Evolutionary conservation across 2,888 invertebrate species (phyloP).

Genomic region (Parnassius mnemosyne): DNA sequence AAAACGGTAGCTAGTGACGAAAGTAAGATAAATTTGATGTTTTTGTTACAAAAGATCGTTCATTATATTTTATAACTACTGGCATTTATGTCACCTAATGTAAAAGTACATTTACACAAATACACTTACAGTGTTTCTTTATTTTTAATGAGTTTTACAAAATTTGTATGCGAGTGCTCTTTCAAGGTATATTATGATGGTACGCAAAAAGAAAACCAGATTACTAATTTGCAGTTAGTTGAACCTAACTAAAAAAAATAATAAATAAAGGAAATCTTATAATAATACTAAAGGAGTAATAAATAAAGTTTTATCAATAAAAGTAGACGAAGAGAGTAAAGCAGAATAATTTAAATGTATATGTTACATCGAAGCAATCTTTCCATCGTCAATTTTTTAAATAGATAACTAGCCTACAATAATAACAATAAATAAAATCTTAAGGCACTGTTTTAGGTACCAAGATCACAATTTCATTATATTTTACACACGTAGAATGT

Average conservation of each 20-base stretch:
- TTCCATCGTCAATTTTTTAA: constrained; percentile 64
- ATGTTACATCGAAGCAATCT: constrained; percentile 59
- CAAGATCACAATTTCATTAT: constrained; percentile 75
- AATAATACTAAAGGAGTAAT: constrained; percentile 48
- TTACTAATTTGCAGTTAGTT: constrained; percentile 5
- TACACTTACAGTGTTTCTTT: constrained; percentile 1
- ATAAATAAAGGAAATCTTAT: constrained; percentile 45
- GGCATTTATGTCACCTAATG: constrained; percentile 17
- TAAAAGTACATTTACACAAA: constrained; percentile 6
- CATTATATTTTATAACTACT: constrained; percentile 13
- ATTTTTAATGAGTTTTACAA: constrained; percentile 1
- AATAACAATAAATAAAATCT: constrained; percentile 78
- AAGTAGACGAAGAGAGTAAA: constrained; percentile 35
- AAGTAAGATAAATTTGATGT: not conserved
- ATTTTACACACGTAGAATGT: constrained; percentile 48
- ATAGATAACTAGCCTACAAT: constrained; percentile 71
- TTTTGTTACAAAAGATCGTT: not conserved
- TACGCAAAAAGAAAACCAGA: constrained; percentile 18
- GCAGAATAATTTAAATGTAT: constrained; percentile 54
- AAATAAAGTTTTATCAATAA: constrained; percentile 47
- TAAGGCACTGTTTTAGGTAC: constrained; percentile 77
- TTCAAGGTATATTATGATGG: constrained; percentile 4
- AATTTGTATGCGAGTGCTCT: constrained; percentile 4
- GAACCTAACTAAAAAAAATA: constrained; percentile 24
- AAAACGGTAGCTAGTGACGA: constrained; percentile 1